Evolutionary conservation across 1,140 invertebrate species (phyloP).

Genomic region (Drosophila azteca): DNA sequence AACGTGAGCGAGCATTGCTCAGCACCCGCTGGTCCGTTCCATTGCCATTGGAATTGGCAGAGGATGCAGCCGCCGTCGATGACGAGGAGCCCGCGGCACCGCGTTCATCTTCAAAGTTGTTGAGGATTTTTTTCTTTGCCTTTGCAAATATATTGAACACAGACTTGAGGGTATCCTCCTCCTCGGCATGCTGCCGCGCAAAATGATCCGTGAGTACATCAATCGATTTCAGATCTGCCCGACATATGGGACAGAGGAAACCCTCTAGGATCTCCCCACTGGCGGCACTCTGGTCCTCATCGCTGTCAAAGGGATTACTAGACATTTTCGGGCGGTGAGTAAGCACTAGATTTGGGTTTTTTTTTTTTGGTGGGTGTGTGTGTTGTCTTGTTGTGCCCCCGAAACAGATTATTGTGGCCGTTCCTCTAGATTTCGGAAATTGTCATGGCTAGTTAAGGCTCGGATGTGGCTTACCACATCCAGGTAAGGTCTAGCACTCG

Average conservation of each 20-base stretch:
- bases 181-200: conserved; percentile 93
- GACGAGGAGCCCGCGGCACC: not conserved
- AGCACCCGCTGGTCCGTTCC: conserved; percentile 19
- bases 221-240: conserved; percentile 93
- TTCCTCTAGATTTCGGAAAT: not conserved
- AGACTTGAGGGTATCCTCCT: conserved; percentile 95
- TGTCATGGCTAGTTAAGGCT: not conserved
- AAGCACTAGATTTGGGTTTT: conserved; percentile 14
- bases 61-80: not conserved
- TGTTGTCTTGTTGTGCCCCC: conserved; percentile 27
- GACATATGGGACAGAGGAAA: conserved; percentile 96
- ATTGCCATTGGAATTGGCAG: conserved; percentile 13
- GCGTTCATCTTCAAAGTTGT: conserved; percentile 89
- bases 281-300: conserved; percentile 71
- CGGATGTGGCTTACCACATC: too few relatives aligned
- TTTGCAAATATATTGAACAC: conserved; percentile 94
- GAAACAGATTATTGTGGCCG: not conserved
- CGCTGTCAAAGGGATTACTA: conserved; percentile 73
- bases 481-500: too few relatives aligned
- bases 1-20: conserved; percentile 54
- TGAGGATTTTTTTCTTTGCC: conserved; percentile 92
- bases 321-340: conserved; percentile 52
- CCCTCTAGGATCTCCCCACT: conserved; percentile 91
- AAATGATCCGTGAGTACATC: conserved; percentile 93
- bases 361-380: conserved; percentile 65